These are phyloP conservation scores for Coptodon rendalli DNA, from an alignment of 2,113 vertebrate species.

Conservation along the genomic window DNA sequence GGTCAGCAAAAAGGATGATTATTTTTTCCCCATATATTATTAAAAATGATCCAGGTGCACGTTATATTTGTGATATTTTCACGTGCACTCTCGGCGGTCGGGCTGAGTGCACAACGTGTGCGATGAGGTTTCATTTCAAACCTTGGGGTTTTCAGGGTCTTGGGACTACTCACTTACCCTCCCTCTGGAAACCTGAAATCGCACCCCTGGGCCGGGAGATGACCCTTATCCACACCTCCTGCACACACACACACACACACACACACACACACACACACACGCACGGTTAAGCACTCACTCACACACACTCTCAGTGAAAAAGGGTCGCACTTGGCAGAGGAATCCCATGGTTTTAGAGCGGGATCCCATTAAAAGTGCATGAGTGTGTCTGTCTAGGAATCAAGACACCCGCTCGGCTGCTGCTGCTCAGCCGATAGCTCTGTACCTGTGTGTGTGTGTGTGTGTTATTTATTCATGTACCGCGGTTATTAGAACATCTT, in stretches of 20 bases:
- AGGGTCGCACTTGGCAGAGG: constrained; percentile 3
- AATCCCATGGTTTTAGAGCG: constrained; percentile 53
- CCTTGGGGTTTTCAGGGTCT: constrained; percentile 52
- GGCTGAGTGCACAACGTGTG: neutral
- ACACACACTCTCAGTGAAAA: neutral
- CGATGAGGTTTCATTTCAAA: constrained; percentile 47
- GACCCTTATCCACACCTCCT: constrained; percentile 20
- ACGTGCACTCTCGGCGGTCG: neutral
- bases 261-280: neutral
- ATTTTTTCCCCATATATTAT: neutral
- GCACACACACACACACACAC: neutral
- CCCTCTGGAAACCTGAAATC: constrained; percentile 45
- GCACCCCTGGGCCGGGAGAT: constrained; percentile 56
- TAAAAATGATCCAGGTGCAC: neutral
- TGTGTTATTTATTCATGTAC: constrained; percentile 58
- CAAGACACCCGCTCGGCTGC: constrained; percentile 32
- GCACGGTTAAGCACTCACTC: neutral
- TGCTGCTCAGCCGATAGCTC: constrained; percentile 25
- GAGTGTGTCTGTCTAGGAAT: constrained; percentile 71
- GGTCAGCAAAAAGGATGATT: neutral
- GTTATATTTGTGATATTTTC: neutral
- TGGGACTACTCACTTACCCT: constrained; percentile 56
- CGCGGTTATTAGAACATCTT: constrained; percentile 12
- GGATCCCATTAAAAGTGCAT: constrained; percentile 70
- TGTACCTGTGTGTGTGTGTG: constrained; percentile 7